Evolutionary conservation across 2,797 vertebrate genomes (phyloP).

Genomic region (Emys orbicularis): DNA sequence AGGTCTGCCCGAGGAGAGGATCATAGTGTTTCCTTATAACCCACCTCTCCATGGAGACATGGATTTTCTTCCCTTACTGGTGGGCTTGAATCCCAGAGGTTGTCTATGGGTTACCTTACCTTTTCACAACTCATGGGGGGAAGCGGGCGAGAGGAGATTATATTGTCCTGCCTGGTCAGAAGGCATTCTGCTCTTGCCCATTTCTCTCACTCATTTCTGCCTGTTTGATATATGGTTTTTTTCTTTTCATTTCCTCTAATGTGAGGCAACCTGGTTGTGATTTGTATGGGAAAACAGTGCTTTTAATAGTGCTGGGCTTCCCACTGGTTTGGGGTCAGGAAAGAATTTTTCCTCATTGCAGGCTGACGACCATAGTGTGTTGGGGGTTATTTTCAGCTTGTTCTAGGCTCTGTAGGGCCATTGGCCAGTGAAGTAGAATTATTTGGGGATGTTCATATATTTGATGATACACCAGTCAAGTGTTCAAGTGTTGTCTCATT

Average conservation of each 20-base stretch:
- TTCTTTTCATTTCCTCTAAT: not conserved
- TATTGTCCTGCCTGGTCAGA: accelerated
- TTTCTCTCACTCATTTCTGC: not conserved
- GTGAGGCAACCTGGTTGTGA: conserved; percentile 7
- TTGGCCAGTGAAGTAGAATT: not conserved
- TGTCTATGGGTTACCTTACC: not conserved
- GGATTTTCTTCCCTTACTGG: not conserved
- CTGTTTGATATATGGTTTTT: not conserved
- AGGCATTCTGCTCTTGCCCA: not conserved
- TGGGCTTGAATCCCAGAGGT: not conserved
- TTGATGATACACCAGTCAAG: not conserved
- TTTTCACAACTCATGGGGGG: accelerated
- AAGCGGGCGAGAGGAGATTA: accelerated
- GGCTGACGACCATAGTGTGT: not conserved
- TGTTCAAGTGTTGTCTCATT: not conserved
- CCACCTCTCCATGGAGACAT: not conserved
- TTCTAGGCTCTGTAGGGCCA: not conserved
- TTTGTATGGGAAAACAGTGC: not conserved
- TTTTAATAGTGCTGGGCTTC: not conserved
- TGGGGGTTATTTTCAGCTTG: not conserved
- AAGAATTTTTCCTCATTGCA: not conserved
- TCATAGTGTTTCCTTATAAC: not conserved
- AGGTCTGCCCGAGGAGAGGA: not conserved
- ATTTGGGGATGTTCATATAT: not conserved
- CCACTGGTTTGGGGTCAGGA: not conserved